Conservation (phyloP, 2,797 vertebrate species). For the Acrocephalus scirpaceus region DNA sequence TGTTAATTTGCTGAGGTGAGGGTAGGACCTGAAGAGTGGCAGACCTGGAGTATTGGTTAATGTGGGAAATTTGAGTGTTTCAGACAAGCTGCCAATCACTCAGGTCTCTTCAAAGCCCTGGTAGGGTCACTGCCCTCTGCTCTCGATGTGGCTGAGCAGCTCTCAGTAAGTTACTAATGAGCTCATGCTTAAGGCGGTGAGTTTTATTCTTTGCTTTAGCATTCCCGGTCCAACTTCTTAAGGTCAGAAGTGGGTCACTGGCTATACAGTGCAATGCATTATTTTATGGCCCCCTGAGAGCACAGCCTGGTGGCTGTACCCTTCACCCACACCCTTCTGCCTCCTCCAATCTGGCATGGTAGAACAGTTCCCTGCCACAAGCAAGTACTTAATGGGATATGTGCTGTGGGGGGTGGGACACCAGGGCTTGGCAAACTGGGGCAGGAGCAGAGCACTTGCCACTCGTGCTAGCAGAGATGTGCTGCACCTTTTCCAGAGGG, state of each 20-base stretch:
- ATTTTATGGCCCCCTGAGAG: neutral
- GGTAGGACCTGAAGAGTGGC: rapidly evolving
- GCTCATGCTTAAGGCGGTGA: neutral
- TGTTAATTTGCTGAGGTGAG: neutral
- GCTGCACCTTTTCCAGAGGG: neutral
- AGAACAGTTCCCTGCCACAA: neutral
- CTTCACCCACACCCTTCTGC: neutral
- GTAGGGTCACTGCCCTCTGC: neutral
- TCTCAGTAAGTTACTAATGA: conserved; percentile 32
- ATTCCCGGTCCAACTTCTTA: neutral
- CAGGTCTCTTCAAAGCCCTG: neutral
- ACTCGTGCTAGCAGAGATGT: neutral
- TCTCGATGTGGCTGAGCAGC: neutral
- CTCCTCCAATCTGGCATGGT: rapidly evolving
- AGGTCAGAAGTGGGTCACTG: neutral
- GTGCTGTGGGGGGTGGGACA: rapidly evolving
- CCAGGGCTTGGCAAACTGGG: neutral
- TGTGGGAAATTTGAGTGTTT: neutral
- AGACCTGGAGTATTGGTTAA: neutral
- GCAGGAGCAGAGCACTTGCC: neutral
- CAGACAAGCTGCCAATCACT: neutral
- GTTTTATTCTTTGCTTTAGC: neutral
- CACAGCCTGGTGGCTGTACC: neutral
- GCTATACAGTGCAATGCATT: neutral
- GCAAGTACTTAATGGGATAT: neutral